phyloP scores from a whole-genome alignment of 2,797 vertebrate genomes.

The Gymnoscopelus braueri region DNA sequence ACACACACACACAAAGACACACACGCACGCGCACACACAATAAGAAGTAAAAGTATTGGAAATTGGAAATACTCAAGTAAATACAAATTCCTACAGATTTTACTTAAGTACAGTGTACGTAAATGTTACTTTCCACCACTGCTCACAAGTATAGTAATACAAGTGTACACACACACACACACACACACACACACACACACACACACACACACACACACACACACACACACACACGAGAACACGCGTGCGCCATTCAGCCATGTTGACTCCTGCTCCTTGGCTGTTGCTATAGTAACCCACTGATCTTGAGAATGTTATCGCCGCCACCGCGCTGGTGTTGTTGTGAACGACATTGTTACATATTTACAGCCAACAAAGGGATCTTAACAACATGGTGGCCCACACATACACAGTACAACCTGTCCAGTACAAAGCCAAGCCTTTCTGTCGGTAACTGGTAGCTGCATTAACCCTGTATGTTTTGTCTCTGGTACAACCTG shows the following conservation, averaged over 20 bases:
- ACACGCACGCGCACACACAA: slow-evolving; percentile 29
- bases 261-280: not conserved
- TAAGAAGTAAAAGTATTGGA: no score
- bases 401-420: not conserved
- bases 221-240: no score
- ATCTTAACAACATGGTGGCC: not conserved
- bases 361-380: slow-evolving; percentile 11
- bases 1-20: no score
- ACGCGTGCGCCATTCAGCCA: not conserved
- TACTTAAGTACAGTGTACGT: no score
- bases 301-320: not conserved
- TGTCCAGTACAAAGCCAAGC: not conserved
- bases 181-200: slow-evolving; percentile 3
- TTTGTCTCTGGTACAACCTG: slow-evolving; percentile 62
- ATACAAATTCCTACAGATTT: no score
- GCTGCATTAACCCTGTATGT: slow-evolving; percentile 29
- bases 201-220: no score
- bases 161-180: slow-evolving; percentile 20
- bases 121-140: no score
- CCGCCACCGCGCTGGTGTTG: not conserved
- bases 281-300: not conserved
- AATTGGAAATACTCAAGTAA: no score
- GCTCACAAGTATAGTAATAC: no score
- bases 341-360: slow-evolving; percentile 1
- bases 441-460: no score